Conservation (phyloP, 2,888 invertebrate species). For the Halocaridina rubra region DNA sequence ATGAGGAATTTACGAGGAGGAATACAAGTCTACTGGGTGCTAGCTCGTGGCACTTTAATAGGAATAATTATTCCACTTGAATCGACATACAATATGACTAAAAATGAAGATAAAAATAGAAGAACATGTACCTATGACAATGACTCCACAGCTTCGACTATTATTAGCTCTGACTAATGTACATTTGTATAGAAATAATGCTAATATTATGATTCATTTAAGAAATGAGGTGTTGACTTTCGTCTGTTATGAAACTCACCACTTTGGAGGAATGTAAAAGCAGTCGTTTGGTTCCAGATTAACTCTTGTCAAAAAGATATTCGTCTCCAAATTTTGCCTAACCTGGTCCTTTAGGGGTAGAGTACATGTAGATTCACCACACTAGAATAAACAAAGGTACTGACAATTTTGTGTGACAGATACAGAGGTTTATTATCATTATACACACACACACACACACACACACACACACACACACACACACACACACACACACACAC, state of each 20-base stretch:
- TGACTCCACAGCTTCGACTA: too few species aligned
- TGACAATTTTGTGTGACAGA: not conserved
- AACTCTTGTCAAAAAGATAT: not conserved
- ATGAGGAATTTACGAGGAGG: too few species aligned
- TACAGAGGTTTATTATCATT: not conserved
- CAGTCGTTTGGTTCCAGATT: not conserved
- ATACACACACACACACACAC: not conserved
- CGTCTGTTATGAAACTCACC: not conserved
- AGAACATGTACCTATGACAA: not conserved
- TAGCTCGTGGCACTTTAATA: too few species aligned
- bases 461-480: not conserved
- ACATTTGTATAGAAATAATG: not conserved
- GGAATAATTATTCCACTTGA: too few species aligned
- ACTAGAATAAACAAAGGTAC: not conserved
- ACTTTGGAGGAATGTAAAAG: slow-evolving; percentile 9
- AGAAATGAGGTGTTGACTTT: not conserved
- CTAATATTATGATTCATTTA: not conserved
- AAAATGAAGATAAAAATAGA: not conserved
- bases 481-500: not conserved
- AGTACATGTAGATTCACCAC: not conserved
- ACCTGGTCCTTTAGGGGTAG: not conserved
- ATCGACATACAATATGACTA: not conserved
- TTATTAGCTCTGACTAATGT: not conserved
- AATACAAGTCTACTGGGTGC: too few species aligned
- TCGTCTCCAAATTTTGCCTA: not conserved